These are phyloP conservation scores for Pitangus sulphuratus DNA, from an alignment of 2,797 vertebrate genomes.

Conservation along the genomic window DNA sequence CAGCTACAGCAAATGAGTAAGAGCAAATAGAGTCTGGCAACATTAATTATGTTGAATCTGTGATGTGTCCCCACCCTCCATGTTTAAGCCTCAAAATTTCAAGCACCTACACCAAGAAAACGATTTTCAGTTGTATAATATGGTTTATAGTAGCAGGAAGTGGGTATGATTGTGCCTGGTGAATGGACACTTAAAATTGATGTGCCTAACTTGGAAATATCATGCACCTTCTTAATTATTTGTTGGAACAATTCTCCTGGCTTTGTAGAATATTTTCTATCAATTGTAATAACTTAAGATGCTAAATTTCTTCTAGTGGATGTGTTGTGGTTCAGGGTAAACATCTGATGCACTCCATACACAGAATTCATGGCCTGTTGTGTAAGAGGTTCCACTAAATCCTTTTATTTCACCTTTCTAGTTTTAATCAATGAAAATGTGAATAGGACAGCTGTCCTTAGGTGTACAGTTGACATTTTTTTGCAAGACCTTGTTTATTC, in stretches of 20 bases:
- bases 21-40: not conserved
- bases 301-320: not conserved
- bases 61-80: not conserved
- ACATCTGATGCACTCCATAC: fast-evolving
- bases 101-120: not conserved
- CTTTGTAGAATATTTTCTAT: not conserved
- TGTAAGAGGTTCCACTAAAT: not conserved
- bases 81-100: not conserved
- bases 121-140: not conserved
- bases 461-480: not conserved
- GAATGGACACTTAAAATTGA: not conserved
- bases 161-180: not conserved
- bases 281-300: not conserved
- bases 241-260: not conserved
- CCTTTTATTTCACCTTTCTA: not conserved
- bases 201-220: not conserved
- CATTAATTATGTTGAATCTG: not conserved
- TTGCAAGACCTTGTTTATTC: not conserved
- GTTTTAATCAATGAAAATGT: not conserved
- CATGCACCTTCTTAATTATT: not conserved
- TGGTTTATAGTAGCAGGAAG: not conserved
- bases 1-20: not conserved
- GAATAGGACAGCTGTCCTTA: not conserved
- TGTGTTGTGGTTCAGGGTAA: not conserved
- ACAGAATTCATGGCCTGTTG: not conserved